Percentiles rank a stretch among this genome's conserved stretches.
Evolutionary conservation across 1,140 invertebrate species (phyloP).

Genomic region (Drosophila subobscura): DNA sequence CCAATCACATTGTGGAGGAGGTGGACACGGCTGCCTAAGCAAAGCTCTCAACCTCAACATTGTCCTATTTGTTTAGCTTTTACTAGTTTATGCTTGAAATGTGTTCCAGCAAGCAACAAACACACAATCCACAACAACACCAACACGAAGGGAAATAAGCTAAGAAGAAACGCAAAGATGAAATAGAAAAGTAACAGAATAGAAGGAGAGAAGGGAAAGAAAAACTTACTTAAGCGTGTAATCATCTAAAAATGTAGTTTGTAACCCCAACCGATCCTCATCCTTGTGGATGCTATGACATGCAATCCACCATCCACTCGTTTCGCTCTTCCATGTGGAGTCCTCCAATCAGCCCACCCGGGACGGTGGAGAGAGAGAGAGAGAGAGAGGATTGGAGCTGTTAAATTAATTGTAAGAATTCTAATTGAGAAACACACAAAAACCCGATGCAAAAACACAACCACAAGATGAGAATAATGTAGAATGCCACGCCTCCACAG

Average conservation of each 20-base stretch:
- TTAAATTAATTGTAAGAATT: conserved; percentile 65
- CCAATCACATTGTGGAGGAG: conserved; percentile 82
- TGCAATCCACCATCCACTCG: neutral
- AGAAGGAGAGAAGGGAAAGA: neutral
- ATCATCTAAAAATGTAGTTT: conserved; percentile 31
- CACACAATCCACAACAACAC: conserved; percentile 13
- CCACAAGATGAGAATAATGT: neutral
- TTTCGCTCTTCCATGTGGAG: neutral
- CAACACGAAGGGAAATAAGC: conserved; percentile 22
- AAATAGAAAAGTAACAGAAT: neutral
- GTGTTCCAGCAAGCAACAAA: conserved; percentile 4
- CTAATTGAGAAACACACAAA: conserved; percentile 15
- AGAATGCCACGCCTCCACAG: neutral
- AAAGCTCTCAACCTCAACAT: neutral
- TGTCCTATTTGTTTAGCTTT: conserved; percentile 61
- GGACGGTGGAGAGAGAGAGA: neutral
- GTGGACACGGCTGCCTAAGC: conserved; percentile 81
- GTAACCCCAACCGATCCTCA: conserved; percentile 13
- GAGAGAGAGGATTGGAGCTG: conserved; percentile 31
- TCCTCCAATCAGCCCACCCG: neutral
- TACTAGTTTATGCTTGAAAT: conserved; percentile 54
- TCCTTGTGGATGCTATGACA: neutral
- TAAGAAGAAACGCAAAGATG: conserved; percentile 4
- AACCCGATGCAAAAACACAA: conserved; percentile 18
- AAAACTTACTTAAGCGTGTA: conserved; percentile 29